Evolutionary conservation across 2,888 invertebrate species (phyloP), one percentile per base, ranked within the genome.

Genomic region (Dolichomitus sp.): DNA sequence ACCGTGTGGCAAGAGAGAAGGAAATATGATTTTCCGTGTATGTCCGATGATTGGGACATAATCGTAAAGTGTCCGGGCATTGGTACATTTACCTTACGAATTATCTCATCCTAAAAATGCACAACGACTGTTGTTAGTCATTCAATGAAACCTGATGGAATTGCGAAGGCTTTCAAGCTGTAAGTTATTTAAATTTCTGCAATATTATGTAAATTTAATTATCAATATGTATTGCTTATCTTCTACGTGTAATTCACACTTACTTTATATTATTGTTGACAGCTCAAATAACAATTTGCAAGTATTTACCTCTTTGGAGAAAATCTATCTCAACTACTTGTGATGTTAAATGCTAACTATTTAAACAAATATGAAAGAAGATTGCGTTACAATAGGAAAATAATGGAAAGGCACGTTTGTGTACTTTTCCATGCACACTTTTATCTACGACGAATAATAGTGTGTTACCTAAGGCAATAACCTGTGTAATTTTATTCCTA

Each of bases 111-210:
- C n/a, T n/a, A 23, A 23, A 23, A 23, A 23, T 23, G 23, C 23
- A 23, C 23, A 23, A 23, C 23, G 23, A 23, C 23, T 1, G 23
- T 23, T 23, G 23, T 23, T 23, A 1, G 23, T 2, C 23, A 23
- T 23, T 23, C 23, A 23, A 95, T 96, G 79, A 97, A 97, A 94
- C 96, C 96, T 65, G 94, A 95, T 23, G 96, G 97, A 90, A 94
- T 97, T 86, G 94, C 95, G 59, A 93, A 95, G 14, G 96, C 95
- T 9, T 96, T 98, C 88, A 95, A 95, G 89, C 95, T 95, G 97
- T 97, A 90, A 94, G 95, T 94, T 69, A 30, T 11, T 17, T 54
- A 14, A 40, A 19, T 45, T 48, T 52, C 52, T 27, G 52, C 9
- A 19, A 2, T 50, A 17, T 48, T 23, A 19, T 37, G 6, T 37